A percentile compares a stretch with the other conserved stretches of the same genome.
Evolutionary conservation across 2,888 invertebrate genomes (phyloP).

Genomic region (Ellobium chinense): DNA sequence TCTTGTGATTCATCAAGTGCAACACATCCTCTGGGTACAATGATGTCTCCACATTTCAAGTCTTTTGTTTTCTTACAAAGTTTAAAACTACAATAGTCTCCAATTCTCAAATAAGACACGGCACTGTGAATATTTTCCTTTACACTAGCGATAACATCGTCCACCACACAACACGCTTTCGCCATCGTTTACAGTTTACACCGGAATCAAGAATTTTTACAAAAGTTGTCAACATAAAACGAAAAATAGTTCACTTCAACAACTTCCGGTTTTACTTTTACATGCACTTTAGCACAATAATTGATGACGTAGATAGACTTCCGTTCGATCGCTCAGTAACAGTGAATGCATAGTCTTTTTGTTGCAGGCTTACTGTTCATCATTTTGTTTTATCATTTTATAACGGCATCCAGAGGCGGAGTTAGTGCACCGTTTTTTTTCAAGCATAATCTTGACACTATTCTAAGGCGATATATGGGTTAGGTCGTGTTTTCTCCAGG

Average conservation of each 20-base stretch:
- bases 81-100: slow-evolving; percentile 11
- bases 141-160: not conserved
- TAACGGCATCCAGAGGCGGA: too few relatives aligned
- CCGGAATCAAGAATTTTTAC: slow-evolving; percentile 26
- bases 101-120: not conserved
- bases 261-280: not conserved
- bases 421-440: too few relatives aligned
- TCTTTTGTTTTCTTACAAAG: slow-evolving; percentile 43
- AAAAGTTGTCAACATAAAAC: not conserved
- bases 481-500: too few relatives aligned
- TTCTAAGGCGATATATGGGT: too few relatives aligned
- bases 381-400: not conserved
- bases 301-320: not conserved
- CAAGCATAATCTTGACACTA: too few relatives aligned
- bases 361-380: not conserved
- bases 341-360: too few relatives aligned
- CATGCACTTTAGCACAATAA: not conserved
- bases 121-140: not conserved
- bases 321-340: not conserved
- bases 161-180: slow-evolving; percentile 17
- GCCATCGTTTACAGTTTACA: slow-evolving; percentile 46
- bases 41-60: slow-evolving; percentile 42
- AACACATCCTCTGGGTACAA: slow-evolving; percentile 42
- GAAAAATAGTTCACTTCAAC: not conserved
- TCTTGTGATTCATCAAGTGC: slow-evolving; percentile 15